phyloP scores from a whole-genome alignment of 2,113 vertebrate species.

The Haplotaxodon microlepis region DNA sequence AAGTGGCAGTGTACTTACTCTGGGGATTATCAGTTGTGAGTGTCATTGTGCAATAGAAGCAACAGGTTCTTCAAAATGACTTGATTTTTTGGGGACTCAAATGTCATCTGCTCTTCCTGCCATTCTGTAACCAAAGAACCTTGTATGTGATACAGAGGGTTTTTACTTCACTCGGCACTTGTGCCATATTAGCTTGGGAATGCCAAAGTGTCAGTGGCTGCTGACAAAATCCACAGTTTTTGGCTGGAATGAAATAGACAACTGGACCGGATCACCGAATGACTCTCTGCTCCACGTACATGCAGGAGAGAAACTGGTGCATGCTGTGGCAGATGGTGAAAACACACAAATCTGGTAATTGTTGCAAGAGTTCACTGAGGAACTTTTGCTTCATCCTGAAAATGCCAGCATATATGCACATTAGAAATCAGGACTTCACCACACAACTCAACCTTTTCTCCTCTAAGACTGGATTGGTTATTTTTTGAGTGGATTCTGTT shows the following conservation, averaged over 20 bases:
- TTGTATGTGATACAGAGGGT: constrained; percentile 28
- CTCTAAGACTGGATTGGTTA: constrained; percentile 42
- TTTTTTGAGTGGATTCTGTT: constrained; percentile 62
- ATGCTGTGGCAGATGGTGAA: background rate
- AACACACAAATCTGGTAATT: background rate
- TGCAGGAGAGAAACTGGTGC: background rate
- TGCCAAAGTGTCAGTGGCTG: background rate
- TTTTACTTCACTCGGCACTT: constrained; percentile 23
- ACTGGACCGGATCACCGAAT: constrained; percentile 8
- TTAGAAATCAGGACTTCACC: constrained; percentile 12
- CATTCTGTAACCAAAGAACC: constrained; percentile 14
- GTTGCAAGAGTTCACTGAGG: background rate
- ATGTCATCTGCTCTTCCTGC: background rate
- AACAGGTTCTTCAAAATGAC: constrained; percentile 13
- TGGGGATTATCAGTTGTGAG: constrained; percentile 34
- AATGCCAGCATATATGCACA: background rate
- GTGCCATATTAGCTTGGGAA: background rate
- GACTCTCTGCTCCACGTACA: background rate
- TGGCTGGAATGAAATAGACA: constrained; percentile 23
- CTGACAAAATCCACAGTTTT: background rate
- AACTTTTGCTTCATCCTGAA: background rate
- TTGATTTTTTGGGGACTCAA: constrained; percentile 14
- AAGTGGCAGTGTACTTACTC: background rate
- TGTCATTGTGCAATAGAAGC: constrained; percentile 65
- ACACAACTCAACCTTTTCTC: background rate